phyloP scores from a whole-genome alignment of 2,797 vertebrate species.

The Tapera naevia region DNA sequence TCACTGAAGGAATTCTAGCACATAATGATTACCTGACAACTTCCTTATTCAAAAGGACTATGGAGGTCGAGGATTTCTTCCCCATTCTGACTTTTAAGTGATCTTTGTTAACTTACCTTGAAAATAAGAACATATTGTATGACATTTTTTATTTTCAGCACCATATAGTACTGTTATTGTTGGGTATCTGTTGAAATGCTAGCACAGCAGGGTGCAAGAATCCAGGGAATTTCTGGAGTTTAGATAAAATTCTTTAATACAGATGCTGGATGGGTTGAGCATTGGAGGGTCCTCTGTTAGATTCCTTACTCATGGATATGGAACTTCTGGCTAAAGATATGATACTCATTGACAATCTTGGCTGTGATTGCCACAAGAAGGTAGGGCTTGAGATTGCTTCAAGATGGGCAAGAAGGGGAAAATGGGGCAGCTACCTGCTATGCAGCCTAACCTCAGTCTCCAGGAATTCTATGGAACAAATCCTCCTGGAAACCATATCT shows the following conservation, averaged over 20 bases:
- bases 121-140: not conserved
- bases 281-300: not conserved
- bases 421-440: not conserved
- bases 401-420: not conserved
- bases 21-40: not conserved
- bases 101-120: not conserved
- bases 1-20: not conserved
- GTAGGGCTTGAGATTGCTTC: not conserved
- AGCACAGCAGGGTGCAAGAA: not conserved
- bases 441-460: not conserved
- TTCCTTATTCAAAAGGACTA: not conserved
- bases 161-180: not conserved
- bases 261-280: not conserved
- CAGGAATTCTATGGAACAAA: not conserved
- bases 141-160: not conserved
- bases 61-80: not conserved
- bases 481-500: not conserved
- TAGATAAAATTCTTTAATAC: not conserved
- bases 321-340: not conserved
- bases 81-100: not conserved
- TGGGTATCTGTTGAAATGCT: not conserved
- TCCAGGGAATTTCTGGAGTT: not conserved
- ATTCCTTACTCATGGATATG: not conserved
- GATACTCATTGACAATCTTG: not conserved
- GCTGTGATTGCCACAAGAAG: not conserved